A percentile compares a stretch with the other conserved stretches of the same genome.
Evolutionary conservation across 1,140 invertebrate species (phyloP).

Genomic region (Contarinia nasturtii): DNA sequence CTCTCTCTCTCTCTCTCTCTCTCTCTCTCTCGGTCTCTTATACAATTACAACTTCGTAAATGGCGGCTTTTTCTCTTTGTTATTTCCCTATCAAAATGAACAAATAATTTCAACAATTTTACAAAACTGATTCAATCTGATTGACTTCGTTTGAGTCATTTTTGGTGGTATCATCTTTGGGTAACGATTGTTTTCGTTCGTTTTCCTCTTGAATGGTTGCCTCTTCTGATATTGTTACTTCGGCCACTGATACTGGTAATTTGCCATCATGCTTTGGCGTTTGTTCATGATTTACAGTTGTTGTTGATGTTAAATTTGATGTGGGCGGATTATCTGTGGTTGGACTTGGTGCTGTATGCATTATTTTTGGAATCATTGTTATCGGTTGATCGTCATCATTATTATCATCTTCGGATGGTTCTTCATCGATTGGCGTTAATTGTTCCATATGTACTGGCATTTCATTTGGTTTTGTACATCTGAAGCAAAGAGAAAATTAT

Average conservation of each 20-base stretch:
- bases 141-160: slow-evolving; percentile 31
- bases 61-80: too few relatives aligned
- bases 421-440: slow-evolving; percentile 60
- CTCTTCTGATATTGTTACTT: slow-evolving; percentile 19
- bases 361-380: slow-evolving; percentile 44
- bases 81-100: too few relatives aligned
- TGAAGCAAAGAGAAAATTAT: slow-evolving; percentile 7
- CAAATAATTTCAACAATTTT: too few relatives aligned
- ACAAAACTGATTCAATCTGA: slow-evolving; percentile 44
- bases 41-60: too few relatives aligned
- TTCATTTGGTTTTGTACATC: slow-evolving; percentile 26
- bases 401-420: slow-evolving; percentile 50
- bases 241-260: slow-evolving; percentile 9
- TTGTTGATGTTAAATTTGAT: too few relatives aligned
- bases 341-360: slow-evolving; percentile 41
- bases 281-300: slow-evolving; percentile 7
- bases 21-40: too few relatives aligned
- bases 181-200: not conserved
- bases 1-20: too few relatives aligned
- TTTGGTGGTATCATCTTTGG: slow-evolving; percentile 11
- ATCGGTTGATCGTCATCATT: slow-evolving; percentile 46
- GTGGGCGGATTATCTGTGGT: slow-evolving; percentile 14
- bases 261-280: not conserved
- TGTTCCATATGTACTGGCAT: slow-evolving; percentile 42
- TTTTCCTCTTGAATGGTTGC: not conserved